Base-by-base conservation (phyloP, 2,797 vertebrate species). In the Fundulus diaphanus region DNA sequence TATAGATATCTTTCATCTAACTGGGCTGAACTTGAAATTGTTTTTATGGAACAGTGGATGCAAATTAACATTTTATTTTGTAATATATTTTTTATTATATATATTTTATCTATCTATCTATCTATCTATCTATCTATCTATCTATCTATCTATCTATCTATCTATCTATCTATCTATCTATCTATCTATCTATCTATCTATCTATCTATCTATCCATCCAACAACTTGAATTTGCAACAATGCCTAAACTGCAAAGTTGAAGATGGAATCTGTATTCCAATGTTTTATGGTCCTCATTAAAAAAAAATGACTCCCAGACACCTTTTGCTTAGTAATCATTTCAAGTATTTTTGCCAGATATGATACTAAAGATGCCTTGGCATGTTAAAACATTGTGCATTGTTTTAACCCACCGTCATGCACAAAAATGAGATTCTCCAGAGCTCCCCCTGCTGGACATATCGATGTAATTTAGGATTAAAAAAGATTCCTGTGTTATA, bases 391-490 rank as follows among this genome's bases (percentile, higher is more conserved):
- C 18, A 52, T n/a, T 31, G 6, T 48, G 49, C 24, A 20, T 22
- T 46, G 8, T 56, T 7, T 29, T 15, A 44, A n/a, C 61, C 0
- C 40, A 61, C 2, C 27, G 46, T 18, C 22, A 27, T 37, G n/a
- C 27, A 79, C 27, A 71, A 42, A 65, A 27, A 1, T 24, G 13
- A 77, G 7, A 46, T 33, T 65, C 61, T 73, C 61, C 27, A 69
- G 77, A 35, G 82, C 90, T 73, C 87, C 87, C 87, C 74, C 91
- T 92, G 88, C 84, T 90, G 91, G 88, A 76, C 3, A 8, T 54
- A 1, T 40, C 6, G 68, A 1, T 6, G 29, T 18, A 31, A 29
- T 57, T 57, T 16, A 15, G 16, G 31, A 57, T 57, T 66, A 24
- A 35, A n/a, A 2, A 48, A 5, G 0, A 52, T 9, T 20, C 5